Base-by-base conservation (phyloP, 1,140 invertebrate species). In the Alviniconcha marisindica region DNA sequence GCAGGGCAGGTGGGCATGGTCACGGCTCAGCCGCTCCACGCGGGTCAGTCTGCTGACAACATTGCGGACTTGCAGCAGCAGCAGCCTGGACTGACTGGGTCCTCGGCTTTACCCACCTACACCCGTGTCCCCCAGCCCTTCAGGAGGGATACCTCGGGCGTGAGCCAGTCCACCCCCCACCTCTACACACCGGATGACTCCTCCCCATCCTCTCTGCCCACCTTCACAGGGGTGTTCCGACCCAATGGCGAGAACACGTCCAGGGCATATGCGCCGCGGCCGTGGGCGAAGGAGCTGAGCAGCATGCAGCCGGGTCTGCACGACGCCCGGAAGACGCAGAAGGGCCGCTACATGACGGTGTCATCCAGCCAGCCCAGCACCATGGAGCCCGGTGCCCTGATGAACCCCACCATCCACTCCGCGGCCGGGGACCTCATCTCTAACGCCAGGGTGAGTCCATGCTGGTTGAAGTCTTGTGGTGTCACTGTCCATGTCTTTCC, bases 301-400 rank as follows among this genome's bases (percentile, higher is more conserved):
- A 82, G 80, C 3, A 60, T 81, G 15, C 77, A 74, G 51, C 69
- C 80, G 15, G 74, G 84, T 7, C 56, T 90, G 42, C 87, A 87
- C 33, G 87, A 87, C 83, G 87, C 88, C 38, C 88, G 87, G 79
- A 84, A 82, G 36, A 83, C 85, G 12, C 86, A 87, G 31, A 86
- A 88, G 82, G 91, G 97, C 66, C 94, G 97, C 77, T 97, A 97
- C 92, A 96, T 97, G 90, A 98, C 97, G 0, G 97, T 97, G 10
- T 97, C 97, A 15, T 95, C 95, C 91, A 95, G 94, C 90, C 92
- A 94, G 87, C 95, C 94, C 5, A 86, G 90, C 14, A 90, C 88
- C 63, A 51, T 92, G 80, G 92, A 92, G 73, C 87, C 83, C 1
- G 77, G 77, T 14, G 18, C 84, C 0, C 81, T 86, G 33, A 54